Evolutionary conservation across 2,113 vertebrate species (phyloP).

Genomic region (chimpanzee (Pan troglodytes)): DNA sequence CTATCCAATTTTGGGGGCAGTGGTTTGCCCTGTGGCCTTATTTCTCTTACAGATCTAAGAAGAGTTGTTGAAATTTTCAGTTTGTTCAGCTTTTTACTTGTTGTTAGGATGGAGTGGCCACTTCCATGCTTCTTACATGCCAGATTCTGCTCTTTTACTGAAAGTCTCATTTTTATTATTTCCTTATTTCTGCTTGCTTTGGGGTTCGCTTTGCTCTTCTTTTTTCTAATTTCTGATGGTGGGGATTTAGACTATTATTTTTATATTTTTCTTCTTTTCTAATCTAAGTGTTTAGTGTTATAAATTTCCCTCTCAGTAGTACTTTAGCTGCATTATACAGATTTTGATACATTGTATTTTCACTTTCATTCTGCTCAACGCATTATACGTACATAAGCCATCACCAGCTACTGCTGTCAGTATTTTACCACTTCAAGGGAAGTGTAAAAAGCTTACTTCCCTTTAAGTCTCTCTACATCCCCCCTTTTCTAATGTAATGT

Average conservation of each 20-base stretch:
- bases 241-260: not conserved
- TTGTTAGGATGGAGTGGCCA: not conserved
- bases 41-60: not conserved
- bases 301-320: constrained; percentile 1
- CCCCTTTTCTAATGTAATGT: not conserved
- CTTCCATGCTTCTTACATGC: not conserved
- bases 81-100: not conserved
- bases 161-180: not conserved
- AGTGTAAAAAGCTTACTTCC: not conserved
- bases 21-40: not conserved
- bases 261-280: constrained; percentile 22
- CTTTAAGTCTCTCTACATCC: not conserved
- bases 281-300: constrained; percentile 29
- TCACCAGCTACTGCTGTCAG: constrained; percentile 1
- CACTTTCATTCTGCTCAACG: not conserved
- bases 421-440: constrained; percentile 38
- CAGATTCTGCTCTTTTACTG: not conserved
- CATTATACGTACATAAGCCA: not conserved
- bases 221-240: not conserved
- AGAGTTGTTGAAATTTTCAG: not conserved
- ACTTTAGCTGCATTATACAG: not conserved
- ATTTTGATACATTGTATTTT: constrained; percentile 16
- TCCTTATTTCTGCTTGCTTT: constrained; percentile 17
- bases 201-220: not conserved
- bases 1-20: not conserved